A percentile compares a stretch with the other conserved stretches of the same genome.
Conservation (phyloP, 1,140 invertebrate species). For the Drosophila teissieri region DNA sequence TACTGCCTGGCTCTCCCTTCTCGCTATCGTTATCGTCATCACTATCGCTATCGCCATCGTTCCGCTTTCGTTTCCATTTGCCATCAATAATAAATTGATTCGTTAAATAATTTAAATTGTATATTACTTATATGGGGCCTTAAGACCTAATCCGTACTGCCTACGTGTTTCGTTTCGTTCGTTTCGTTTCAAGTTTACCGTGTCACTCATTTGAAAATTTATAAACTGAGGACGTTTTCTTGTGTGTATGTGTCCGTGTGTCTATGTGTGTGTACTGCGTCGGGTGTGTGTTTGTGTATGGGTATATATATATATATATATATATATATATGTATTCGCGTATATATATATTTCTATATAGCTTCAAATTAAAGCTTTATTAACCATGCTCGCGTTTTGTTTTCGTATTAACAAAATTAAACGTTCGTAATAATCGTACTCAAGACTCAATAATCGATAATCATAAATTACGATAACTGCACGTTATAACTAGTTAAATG, state of each 20-base stretch:
- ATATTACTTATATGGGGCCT: conserved; percentile 66
- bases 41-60: conserved; percentile 9
- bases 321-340: conserved; percentile 50
- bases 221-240: conserved; percentile 77
- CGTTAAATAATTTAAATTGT: conserved; percentile 61
- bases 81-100: conserved; percentile 66
- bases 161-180: conserved; percentile 28
- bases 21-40: conserved; percentile 2
- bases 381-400: conserved; percentile 84
- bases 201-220: conserved; percentile 81
- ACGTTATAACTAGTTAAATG: conserved; percentile 69
- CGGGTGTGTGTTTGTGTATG: conserved; percentile 2
- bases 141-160: conserved; percentile 53
- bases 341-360: conserved; percentile 74
- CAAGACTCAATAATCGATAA: conserved; percentile 54
- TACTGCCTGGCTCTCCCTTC: conserved; percentile 39
- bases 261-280: conserved; percentile 22
- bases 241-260: conserved; percentile 41
- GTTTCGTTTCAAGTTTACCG: conserved; percentile 33
- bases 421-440: conserved; percentile 78
- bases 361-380: conserved; percentile 85
- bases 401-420: conserved; percentile 83
- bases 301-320: conserved; percentile 21
- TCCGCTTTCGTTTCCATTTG: conserved; percentile 26
- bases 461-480: conserved; percentile 67